These are phyloP conservation scores for Pharmacophagus antenor DNA, from an alignment of 2,888 invertebrate species.

Conservation along the genomic window DNA sequence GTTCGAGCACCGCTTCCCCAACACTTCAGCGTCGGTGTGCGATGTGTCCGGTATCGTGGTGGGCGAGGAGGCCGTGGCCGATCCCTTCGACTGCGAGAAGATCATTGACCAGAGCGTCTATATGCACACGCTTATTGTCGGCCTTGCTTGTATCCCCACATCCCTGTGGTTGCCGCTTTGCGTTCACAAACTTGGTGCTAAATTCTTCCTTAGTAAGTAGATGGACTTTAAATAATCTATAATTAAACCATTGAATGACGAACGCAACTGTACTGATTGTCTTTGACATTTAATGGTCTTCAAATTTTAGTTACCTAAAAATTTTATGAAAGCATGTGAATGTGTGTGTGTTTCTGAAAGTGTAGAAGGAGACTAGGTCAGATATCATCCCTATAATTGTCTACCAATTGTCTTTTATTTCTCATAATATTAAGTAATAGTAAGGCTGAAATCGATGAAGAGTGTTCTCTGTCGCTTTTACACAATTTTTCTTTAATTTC, in stretches of 20 bases:
- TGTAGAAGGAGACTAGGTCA: too few species aligned
- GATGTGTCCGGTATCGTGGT: constrained; percentile 86
- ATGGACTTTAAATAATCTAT: neutral
- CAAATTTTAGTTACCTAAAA: too few species aligned
- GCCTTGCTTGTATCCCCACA: constrained; percentile 89
- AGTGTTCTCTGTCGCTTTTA: too few species aligned
- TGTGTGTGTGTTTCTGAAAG: too few species aligned
- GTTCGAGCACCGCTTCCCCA: constrained; percentile 84
- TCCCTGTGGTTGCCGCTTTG: constrained; percentile 89
- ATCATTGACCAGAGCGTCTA: constrained; percentile 85
- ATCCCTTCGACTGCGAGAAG: constrained; percentile 82
- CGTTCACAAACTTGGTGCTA: constrained; percentile 89
- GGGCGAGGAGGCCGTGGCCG: constrained; percentile 59
- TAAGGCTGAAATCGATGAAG: too few species aligned
- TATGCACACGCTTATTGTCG: constrained; percentile 88
- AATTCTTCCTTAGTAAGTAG: constrained; percentile 88
- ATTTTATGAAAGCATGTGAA: too few species aligned
- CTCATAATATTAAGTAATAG: too few species aligned
- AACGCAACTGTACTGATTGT: neutral
- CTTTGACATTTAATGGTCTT: too few species aligned
- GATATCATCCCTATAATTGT: too few species aligned
- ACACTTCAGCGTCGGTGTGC: constrained; percentile 86
- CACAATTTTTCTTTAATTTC: constrained; percentile 32
- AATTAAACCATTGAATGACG: neutral
- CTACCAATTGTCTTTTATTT: too few species aligned